Conservation (phyloP, 2,797 vertebrate species). For the Meriones psammophilus region DNA sequence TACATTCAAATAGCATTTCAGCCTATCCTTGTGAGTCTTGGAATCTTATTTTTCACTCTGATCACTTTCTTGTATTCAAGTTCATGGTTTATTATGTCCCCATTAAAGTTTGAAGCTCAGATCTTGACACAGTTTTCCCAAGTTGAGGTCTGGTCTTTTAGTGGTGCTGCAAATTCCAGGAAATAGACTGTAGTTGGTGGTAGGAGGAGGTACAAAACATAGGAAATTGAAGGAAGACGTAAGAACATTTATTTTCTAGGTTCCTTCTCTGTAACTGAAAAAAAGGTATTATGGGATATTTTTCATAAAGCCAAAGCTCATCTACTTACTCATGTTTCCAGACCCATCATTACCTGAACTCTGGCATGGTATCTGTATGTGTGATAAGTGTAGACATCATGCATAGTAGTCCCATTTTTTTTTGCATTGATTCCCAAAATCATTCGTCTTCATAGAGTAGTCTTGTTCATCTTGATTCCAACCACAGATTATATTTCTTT, state of each 20-base stretch:
- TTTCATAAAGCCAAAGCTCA: neutral
- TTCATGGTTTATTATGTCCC: neutral
- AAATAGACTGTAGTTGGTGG: neutral
- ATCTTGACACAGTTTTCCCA: neutral
- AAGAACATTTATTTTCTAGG: neutral
- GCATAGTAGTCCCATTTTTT: neutral
- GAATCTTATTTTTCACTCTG: neutral
- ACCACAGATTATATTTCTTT: neutral
- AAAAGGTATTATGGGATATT: neutral
- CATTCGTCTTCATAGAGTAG: neutral
- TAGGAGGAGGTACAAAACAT: neutral
- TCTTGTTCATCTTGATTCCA: neutral
- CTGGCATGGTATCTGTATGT: neutral
- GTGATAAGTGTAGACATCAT: neutral
- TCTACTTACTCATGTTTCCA: neutral
- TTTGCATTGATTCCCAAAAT: constrained; percentile 8
- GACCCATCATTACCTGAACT: neutral
- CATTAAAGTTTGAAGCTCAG: neutral
- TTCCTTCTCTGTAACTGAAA: neutral
- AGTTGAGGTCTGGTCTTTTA: neutral
- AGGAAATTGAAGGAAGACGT: neutral
- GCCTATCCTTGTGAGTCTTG: neutral
- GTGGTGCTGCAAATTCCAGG: neutral
- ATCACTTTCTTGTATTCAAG: neutral
- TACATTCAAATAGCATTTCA: neutral